Conservation (phyloP, 1,140 invertebrate genomes). For the Anastatus disparis region DNA sequence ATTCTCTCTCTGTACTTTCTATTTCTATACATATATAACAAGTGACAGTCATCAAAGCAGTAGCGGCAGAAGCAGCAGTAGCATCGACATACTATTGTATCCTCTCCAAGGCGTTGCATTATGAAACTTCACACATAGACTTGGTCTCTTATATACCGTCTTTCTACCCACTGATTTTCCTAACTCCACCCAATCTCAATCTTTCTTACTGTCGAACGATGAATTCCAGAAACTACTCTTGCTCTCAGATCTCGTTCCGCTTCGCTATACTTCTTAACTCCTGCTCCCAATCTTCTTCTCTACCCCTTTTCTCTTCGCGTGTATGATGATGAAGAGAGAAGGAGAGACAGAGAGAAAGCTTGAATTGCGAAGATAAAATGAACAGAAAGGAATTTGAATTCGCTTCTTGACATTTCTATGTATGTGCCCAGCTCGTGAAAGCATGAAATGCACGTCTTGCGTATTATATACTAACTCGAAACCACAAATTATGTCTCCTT, state of each 20-base stretch:
- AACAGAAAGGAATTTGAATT: neutral
- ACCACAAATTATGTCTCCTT: too few relatives aligned
- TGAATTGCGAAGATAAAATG: neutral
- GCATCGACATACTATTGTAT: neutral
- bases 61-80: too few relatives aligned
- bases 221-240: neutral
- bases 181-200: too few relatives aligned
- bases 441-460: too few relatives aligned
- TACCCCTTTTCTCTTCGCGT: too few relatives aligned
- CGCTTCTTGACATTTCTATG: neutral
- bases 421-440: neutral
- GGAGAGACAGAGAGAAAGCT: neutral
- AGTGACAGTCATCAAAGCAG: neutral
- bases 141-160: neutral
- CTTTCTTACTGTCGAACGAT: too few relatives aligned
- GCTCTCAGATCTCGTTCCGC: conserved; percentile 2
- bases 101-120: neutral
- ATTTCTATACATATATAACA: too few relatives aligned
- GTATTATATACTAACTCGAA: too few relatives aligned
- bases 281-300: too few relatives aligned
- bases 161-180: too few relatives aligned
- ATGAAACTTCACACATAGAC: neutral
- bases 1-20: too few relatives aligned
- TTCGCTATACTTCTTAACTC: neutral
- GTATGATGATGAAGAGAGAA: neutral